These are phyloP conservation scores for Drosophila multiciliata DNA, from an alignment of 2,888 invertebrate genomes.

Conservation along the genomic window DNA sequence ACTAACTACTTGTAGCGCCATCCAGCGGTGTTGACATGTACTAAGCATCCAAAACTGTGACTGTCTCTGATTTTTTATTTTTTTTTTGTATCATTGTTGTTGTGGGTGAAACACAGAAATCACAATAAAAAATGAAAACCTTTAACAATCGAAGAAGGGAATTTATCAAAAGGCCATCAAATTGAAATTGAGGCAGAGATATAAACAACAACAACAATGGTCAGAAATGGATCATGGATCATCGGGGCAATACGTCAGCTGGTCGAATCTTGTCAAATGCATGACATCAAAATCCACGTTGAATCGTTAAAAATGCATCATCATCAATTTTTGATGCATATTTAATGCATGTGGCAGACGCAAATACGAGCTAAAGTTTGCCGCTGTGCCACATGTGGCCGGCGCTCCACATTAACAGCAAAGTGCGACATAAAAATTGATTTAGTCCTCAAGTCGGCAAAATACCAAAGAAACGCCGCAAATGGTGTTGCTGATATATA, in stretches of 20 bases:
- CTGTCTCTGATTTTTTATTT: neutral
- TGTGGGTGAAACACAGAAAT: slow-evolving; percentile 44
- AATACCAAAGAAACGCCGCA: slow-evolving; percentile 48
- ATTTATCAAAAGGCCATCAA: slow-evolving; percentile 71
- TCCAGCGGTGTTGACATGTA: slow-evolving; percentile 67
- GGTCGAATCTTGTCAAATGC: slow-evolving; percentile 74
- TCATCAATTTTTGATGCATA: slow-evolving; percentile 81
- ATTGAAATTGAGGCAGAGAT: slow-evolving; percentile 68
- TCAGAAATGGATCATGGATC: slow-evolving; percentile 41
- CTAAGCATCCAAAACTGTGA: slow-evolving; percentile 29
- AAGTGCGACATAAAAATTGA: slow-evolving; percentile 78
- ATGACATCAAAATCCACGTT: slow-evolving; percentile 70
- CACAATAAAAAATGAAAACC: slow-evolving; percentile 28
- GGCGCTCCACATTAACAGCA: slow-evolving; percentile 67
- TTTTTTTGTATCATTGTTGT: neutral
- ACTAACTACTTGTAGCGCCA: slow-evolving; percentile 52
- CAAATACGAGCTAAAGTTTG: slow-evolving; percentile 11
- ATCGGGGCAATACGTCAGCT: slow-evolving; percentile 53
- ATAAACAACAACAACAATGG: slow-evolving; percentile 11
- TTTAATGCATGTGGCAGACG: slow-evolving; percentile 67
- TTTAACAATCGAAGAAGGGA: slow-evolving; percentile 31
- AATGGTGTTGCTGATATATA: slow-evolving; percentile 38
- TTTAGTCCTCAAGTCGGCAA: slow-evolving; percentile 64
- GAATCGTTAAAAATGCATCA: slow-evolving; percentile 81
- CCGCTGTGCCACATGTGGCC: slow-evolving; percentile 15